phyloP scores from a whole-genome alignment of 1,140 invertebrate genomes.

The Formica exsecta region DNA sequence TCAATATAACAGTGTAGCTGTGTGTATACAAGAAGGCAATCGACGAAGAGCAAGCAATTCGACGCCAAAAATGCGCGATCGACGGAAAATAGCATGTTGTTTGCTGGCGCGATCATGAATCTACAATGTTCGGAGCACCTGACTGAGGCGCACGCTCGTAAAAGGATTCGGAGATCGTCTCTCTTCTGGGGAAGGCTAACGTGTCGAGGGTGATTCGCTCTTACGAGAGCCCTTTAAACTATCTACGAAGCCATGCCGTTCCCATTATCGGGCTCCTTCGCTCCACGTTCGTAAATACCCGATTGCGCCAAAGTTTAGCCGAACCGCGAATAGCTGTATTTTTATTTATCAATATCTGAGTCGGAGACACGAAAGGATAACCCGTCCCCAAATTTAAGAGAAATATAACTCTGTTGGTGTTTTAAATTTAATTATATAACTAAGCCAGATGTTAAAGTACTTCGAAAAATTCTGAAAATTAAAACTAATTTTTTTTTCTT shows the following conservation, averaged over 20 bases:
- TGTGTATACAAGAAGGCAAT: neutral
- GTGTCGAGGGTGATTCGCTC: constrained; percentile 74
- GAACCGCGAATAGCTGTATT: neutral
- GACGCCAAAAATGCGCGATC: neutral
- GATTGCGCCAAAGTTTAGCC: constrained; percentile 13
- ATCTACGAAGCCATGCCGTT: constrained; percentile 74
- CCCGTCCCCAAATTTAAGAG: neutral
- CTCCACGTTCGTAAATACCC: constrained; percentile 84
- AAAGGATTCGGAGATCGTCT: constrained; percentile 47
- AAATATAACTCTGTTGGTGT: neutral
- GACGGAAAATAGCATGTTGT: constrained; percentile 12
- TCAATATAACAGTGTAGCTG: neutral
- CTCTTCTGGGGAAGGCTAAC: neutral
- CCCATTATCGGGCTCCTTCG: constrained; percentile 81
- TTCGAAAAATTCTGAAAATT: neutral
- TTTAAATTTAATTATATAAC: neutral
- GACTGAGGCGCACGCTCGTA: constrained; percentile 19
- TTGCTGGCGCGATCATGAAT: neutral
- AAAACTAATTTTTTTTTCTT: neutral
- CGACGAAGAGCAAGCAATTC: too few relatives aligned
- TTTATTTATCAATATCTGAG: constrained; percentile 2
- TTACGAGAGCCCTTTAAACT: constrained; percentile 80
- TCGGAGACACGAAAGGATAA: neutral
- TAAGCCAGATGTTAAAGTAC: neutral
- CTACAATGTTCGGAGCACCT: constrained; percentile 5